Conservation (phyloP, 2,797 vertebrate genomes). For the Pantherophis vulpinus region DNA sequence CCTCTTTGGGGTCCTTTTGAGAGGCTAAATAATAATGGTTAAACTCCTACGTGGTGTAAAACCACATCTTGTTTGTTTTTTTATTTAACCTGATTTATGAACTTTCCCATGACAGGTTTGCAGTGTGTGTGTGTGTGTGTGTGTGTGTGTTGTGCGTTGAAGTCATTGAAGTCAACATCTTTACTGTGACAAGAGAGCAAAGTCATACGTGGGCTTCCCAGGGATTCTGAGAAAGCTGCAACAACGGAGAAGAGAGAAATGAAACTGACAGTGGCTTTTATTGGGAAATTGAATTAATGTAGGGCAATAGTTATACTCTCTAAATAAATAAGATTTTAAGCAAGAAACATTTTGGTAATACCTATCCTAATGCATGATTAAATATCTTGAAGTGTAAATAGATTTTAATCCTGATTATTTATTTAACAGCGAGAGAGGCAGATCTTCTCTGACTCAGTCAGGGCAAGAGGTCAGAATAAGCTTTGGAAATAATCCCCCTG, state of each 20-base stretch:
- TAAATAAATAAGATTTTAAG: not conserved
- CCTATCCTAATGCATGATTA: not conserved
- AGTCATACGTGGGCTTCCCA: not conserved
- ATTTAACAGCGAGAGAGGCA: not conserved
- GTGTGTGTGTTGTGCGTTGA: not conserved
- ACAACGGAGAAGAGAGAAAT: not conserved
- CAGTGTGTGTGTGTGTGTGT: not conserved
- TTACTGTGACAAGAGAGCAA: not conserved
- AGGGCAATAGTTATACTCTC: not conserved
- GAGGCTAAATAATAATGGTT: not conserved
- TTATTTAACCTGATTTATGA: not conserved
- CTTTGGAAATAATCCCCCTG: not conserved
- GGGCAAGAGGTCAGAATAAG: not conserved
- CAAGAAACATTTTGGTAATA: constrained; percentile 24
- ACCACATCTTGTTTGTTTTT: not conserved
- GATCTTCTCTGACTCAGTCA: not conserved
- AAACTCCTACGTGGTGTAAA: not conserved
- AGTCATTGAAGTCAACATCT: not conserved
- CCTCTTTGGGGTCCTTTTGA: not conserved
- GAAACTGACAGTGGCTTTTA: not conserved
- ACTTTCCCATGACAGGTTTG: not conserved
- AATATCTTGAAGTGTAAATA: not conserved
- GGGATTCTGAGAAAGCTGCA: not conserved
- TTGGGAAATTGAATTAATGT: not conserved
- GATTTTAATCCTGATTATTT: not conserved